phyloP scores from a whole-genome alignment of 2,888 invertebrate species.

The Serripes groenlandicus region DNA sequence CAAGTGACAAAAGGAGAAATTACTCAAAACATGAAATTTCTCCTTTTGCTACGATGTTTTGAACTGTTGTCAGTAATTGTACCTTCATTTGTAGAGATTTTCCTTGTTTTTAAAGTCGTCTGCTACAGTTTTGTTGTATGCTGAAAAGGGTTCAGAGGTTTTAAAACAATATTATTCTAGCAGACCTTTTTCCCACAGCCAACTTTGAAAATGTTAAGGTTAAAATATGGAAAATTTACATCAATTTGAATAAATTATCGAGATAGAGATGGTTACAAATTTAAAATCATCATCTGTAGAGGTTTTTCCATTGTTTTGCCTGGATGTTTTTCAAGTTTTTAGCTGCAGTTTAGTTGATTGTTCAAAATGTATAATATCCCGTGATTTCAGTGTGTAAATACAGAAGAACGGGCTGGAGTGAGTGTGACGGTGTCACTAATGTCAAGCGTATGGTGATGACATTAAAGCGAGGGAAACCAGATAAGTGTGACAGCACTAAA shows the following conservation, averaged over 20 bases:
- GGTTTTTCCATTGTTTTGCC: too few relatives aligned
- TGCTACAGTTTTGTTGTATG: background rate
- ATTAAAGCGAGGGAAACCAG: constrained; percentile 72
- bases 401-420: constrained; percentile 76
- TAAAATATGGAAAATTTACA: too few relatives aligned
- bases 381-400: constrained; percentile 73
- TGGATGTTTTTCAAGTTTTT: too few relatives aligned
- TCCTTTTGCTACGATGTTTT: background rate
- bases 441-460: constrained; percentile 73
- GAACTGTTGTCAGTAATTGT: background rate
- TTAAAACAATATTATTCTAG: background rate
- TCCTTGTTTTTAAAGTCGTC: too few relatives aligned
- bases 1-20: background rate
- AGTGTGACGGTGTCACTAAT: constrained; percentile 75
- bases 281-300: too few relatives aligned
- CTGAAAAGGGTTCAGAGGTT: background rate
- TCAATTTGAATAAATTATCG: too few relatives aligned
- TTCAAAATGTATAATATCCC: background rate
- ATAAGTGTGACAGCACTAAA: constrained; percentile 71
- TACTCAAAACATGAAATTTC: background rate
- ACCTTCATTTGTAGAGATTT: too few relatives aligned
- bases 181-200: too few relatives aligned
- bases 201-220: too few relatives aligned
- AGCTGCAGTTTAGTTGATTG: too few relatives aligned
- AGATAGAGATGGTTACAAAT: too few relatives aligned